Evolutionary conservation across 2,797 vertebrate species (phyloP), one percentile per base, ranked within the genome.

Genomic region (Aselliscus stoliczkanus): DNA sequence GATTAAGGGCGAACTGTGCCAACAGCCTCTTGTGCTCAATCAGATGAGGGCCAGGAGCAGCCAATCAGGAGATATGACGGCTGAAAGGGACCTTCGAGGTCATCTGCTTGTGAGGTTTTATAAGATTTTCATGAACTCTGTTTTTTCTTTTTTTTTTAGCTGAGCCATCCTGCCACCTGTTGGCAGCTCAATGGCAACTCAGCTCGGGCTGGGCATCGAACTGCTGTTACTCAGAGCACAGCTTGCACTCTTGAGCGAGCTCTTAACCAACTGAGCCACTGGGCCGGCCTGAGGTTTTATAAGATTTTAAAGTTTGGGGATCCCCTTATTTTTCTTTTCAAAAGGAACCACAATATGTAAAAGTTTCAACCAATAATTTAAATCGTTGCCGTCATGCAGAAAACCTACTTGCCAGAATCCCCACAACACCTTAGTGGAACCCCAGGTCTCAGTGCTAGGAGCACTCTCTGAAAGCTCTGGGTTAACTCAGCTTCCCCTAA

Each of bases 1-100:
- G 67, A 93, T 98, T 98, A 99, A 99, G 98, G 98, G 52, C 25
- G 65, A 83, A 14, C 50, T 56, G 39, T 5, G 8, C 25, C 23
- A 39, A 70, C 1, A 14, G 58, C 17, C 14, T 15, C 44, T 4
- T 0, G 0, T 1, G 2, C 54, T 44, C 37, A 25, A 20, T 47
- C 60, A 8, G 7, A 7, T 15, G 1, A n/a, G 81, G 44, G 12
- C n/a, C 52, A 1, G 7, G n/a, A 42, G 64, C 4, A 69, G 60
- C 29, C 5, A 1, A 56, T 7, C 62, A 21, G 27, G 39, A 85
- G 54, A 67, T 14, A 4, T 1, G 1, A n/a, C 20, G 21, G 18
- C 54, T 23, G 47, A 50, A 13, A 50, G 47, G 47, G 47, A 50
- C 47, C 47, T 50, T 13, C 47, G 14, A 14, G 47, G 47, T 50